Percentiles rank a stretch among this genome's conserved stretches.
phyloP scores from a whole-genome alignment of 2,797 vertebrate genomes.

The Uromys caudimaculatus region DNA sequence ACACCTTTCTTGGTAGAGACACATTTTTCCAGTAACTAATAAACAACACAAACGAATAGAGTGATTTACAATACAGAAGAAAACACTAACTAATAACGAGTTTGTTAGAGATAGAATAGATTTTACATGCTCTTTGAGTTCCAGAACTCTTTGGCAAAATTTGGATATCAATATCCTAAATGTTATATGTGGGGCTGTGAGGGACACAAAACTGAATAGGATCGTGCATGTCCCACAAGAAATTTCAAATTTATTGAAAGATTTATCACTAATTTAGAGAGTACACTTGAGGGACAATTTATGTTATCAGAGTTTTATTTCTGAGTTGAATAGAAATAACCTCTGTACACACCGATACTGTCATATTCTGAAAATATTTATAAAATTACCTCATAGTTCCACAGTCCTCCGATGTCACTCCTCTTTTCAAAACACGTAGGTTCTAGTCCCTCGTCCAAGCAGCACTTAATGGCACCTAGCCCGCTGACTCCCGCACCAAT shows the following conservation, averaged over 20 bases:
- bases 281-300: neutral
- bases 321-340: neutral
- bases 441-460: slow-evolving; percentile 75
- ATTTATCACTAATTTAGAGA: neutral
- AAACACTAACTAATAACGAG: neutral
- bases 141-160: neutral
- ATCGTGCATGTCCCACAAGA: neutral
- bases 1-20: neutral
- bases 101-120: neutral
- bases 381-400: slow-evolving; percentile 69
- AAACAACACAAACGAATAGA: neutral
- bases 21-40: neutral
- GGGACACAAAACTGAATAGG: neutral
- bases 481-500: slow-evolving; percentile 80
- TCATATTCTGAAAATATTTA: neutral
- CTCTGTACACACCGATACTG: neutral
- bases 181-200: neutral
- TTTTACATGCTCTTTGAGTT: neutral
- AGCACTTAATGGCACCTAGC: slow-evolving; percentile 73
- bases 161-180: neutral
- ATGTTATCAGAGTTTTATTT: neutral
- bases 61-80: no score
- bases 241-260: neutral
- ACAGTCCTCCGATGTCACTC: slow-evolving; percentile 74
- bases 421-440: slow-evolving; percentile 76